Conservation (phyloP, 2,888 invertebrate species). For the Melanostoma scalare region DNA sequence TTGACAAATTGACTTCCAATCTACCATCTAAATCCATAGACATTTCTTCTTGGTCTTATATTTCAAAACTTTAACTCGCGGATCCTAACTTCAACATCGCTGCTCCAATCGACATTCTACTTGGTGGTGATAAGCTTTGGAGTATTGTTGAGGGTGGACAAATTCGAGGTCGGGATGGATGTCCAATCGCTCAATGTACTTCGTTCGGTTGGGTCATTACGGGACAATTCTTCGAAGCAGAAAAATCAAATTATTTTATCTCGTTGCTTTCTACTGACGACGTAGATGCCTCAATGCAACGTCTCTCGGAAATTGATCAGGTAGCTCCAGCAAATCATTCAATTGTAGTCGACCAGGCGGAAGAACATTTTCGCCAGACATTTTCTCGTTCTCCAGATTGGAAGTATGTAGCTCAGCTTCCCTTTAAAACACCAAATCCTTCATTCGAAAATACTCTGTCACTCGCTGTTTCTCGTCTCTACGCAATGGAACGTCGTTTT, state of each 20-base stretch:
- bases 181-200: constrained; percentile 15
- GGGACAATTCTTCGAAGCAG: constrained; percentile 10
- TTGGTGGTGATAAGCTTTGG: constrained; percentile 28
- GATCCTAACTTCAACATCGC: constrained; percentile 22
- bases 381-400: constrained; percentile 43
- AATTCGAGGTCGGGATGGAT: constrained; percentile 8
- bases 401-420: constrained; percentile 44
- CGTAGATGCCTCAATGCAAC: constrained; percentile 2
- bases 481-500: constrained; percentile 39
- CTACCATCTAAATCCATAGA: constrained; percentile 21
- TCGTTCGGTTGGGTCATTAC: constrained; percentile 22
- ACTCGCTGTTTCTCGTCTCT: constrained; percentile 24
- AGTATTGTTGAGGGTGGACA: constrained; percentile 1
- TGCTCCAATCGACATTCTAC: constrained; percentile 7
- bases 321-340: constrained; percentile 5
- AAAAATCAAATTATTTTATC: not conserved
- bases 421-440: constrained; percentile 38
- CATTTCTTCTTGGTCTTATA: constrained; percentile 24
- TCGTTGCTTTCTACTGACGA: constrained; percentile 15
- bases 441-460: constrained; percentile 39
- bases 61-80: constrained; percentile 32
- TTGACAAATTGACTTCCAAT: constrained; percentile 25
- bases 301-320: constrained; percentile 13
- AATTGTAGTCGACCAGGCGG: constrained; percentile 38
- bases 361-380: constrained; percentile 34